Base-by-base conservation (phyloP, 92 coral and sea anemone species). In the Desmophyllum pertusum region DNA sequence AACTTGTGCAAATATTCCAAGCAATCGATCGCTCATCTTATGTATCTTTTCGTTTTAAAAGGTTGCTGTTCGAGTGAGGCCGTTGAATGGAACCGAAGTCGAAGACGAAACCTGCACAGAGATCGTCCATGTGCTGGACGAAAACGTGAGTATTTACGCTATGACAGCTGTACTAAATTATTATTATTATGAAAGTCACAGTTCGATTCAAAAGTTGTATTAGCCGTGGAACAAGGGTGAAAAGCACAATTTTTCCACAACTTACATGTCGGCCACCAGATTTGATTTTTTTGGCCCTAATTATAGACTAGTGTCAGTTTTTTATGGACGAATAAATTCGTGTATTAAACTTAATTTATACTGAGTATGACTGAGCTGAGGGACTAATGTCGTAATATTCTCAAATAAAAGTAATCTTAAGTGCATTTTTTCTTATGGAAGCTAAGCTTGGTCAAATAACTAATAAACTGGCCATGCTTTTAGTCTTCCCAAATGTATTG, bases 1-100 rank as follows among this genome's bases (percentile, higher is more conserved):
- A n/a, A 23, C 35, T 78, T 78, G 41, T 51, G 35, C 64, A 78
- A 31, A 76, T 37, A 39, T 57, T 37, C 69, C 0, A 35, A 43
- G 18, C 18, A 57, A 40, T 41, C 15, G 77, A n/a, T 72, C 29
- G 14, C 3, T 72, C 3, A 42, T 23, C 36, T 17, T 18, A 45
- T n/a, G 48, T 69, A 69, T 69, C 27, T 43, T 77, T n/a, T 41
- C 31, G 59, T 42, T 72, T 31, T 38, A 4, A 10, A 45, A 91
- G 94, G 94, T 91, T 81, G 92, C 94, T 17, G 89, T 91, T 6
- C 69, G 94, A 79, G 94, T 91, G 48, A 79, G 94, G 57, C 94
- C 94, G 3, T 71, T 91, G 71, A 91, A 80, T 85, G 91, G 89
- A 30, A 68, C 80, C 2, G 94, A 91, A 71, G 85, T 88, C 11